These are phyloP conservation scores for Paramisgurnus dabryanus DNA, from an alignment of 2,113 vertebrate species.

Conservation along the genomic window DNA sequence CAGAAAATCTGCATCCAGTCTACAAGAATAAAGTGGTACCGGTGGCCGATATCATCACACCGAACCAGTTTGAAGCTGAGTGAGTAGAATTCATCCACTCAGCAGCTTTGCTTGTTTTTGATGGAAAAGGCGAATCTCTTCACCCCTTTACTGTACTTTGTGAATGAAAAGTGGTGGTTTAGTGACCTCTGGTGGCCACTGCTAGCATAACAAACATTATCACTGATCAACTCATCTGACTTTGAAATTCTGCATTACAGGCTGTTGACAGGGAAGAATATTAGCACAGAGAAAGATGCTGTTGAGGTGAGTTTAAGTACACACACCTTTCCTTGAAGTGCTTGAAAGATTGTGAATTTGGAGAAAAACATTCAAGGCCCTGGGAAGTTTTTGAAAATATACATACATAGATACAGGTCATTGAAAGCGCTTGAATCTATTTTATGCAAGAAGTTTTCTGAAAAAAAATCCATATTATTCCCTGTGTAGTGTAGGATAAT, in stretches of 20 bases:
- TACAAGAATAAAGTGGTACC: slow-evolving; percentile 95
- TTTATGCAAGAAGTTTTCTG: too few species aligned
- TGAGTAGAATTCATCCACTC: slow-evolving; percentile 71
- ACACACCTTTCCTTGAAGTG: neutral
- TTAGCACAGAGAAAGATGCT: slow-evolving; percentile 90
- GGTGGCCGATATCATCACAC: slow-evolving; percentile 95
- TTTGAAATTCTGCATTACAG: slow-evolving; percentile 67
- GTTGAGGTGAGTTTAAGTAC: slow-evolving; percentile 74
- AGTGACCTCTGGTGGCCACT: slow-evolving; percentile 18
- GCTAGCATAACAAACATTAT: neutral
- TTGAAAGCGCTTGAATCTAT: too few species aligned
- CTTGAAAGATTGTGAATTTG: too few species aligned
- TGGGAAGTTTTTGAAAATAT: too few species aligned
- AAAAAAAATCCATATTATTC: too few species aligned
- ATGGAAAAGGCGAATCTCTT: slow-evolving; percentile 1
- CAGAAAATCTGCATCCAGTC: slow-evolving; percentile 90
- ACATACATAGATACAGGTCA: too few species aligned
- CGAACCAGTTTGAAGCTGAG: slow-evolving; percentile 99
- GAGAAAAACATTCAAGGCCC: too few species aligned
- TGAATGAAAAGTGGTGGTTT: neutral
- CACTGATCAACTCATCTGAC: neutral
- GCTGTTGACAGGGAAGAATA: slow-evolving; percentile 90
- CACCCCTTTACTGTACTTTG: too few species aligned
- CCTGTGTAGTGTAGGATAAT: too few species aligned
- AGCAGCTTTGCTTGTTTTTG: neutral